These are phyloP conservation scores for Melanostoma scalare DNA, from an alignment of 2,888 invertebrate species.

Conservation along the genomic window DNA sequence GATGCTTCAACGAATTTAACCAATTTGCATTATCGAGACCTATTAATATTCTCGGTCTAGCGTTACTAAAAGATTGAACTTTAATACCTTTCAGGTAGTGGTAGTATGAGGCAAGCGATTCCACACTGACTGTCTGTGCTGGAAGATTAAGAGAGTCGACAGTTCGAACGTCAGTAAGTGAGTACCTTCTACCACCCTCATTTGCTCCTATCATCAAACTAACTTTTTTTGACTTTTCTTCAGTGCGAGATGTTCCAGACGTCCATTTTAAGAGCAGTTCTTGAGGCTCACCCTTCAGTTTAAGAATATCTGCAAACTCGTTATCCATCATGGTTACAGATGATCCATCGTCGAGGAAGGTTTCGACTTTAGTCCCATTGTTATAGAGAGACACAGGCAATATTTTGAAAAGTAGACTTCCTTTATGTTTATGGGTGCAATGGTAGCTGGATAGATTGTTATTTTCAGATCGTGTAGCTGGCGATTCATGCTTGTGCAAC, in stretches of 20 bases:
- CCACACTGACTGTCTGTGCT: too few relatives aligned
- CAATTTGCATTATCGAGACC: constrained; percentile 11
- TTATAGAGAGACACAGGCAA: constrained; percentile 44
- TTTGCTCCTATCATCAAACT: neutral
- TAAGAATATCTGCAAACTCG: constrained; percentile 8
- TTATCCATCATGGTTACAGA: constrained; percentile 55
- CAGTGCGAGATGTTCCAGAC: neutral
- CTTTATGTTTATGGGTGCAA: neutral
- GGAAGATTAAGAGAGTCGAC: too few relatives aligned
- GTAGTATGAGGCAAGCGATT: neutral
- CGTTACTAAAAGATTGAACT: constrained; percentile 18
- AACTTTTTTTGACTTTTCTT: constrained; percentile 3
- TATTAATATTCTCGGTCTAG: constrained; percentile 28
- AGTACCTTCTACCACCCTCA: too few relatives aligned
- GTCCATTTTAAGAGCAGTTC: constrained; percentile 25
- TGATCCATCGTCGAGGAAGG: constrained; percentile 59
- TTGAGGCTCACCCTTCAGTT: constrained; percentile 16
- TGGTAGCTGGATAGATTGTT: neutral
- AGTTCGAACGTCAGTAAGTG: too few relatives aligned
- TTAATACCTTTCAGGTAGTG: constrained; percentile 24
- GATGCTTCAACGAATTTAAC: constrained; percentile 7
- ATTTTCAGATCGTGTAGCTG: neutral
- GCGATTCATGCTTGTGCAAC: neutral
- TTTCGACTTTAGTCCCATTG: neutral
- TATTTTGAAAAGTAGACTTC: neutral